Evolutionary conservation across 2,113 vertebrate species (phyloP).

Genomic region (Sapajus apella): DNA sequence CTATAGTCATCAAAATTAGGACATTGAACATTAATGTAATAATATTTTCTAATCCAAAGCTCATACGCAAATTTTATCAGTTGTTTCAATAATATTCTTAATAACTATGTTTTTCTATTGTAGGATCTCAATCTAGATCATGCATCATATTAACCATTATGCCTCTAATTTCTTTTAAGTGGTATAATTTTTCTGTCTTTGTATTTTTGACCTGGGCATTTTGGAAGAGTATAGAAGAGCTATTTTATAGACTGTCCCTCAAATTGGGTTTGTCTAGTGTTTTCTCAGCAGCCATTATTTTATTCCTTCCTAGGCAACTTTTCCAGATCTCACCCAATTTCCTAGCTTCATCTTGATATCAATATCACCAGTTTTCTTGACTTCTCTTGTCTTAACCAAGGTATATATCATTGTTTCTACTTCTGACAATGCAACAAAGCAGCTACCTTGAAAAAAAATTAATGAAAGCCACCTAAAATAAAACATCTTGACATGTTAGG

Average conservation of each 20-base stretch:
- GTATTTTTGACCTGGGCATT: not conserved
- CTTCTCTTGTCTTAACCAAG: conserved; percentile 17
- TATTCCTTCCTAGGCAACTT: not conserved
- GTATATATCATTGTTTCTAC: not conserved
- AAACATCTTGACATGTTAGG: not conserved
- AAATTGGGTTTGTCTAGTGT: not conserved
- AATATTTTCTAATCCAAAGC: not conserved
- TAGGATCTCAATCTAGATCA: not conserved
- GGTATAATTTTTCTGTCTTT: not conserved
- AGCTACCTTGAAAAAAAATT: not conserved
- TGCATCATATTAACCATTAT: not conserved
- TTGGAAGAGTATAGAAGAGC: not conserved
- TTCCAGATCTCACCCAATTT: not conserved
- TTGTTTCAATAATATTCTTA: not conserved
- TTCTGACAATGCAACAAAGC: not conserved
- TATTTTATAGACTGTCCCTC: not conserved
- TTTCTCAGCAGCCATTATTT: not conserved
- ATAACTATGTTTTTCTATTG: not conserved
- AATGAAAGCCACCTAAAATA: not conserved
- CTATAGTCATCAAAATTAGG: not conserved
- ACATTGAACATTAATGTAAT: not conserved
- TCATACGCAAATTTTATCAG: not conserved
- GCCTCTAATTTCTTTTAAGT: conserved; percentile 12
- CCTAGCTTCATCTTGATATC: not conserved
- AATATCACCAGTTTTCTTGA: not conserved